phyloP scores from a whole-genome alignment of 2,888 invertebrate species.

The Alcis repandata region DNA sequence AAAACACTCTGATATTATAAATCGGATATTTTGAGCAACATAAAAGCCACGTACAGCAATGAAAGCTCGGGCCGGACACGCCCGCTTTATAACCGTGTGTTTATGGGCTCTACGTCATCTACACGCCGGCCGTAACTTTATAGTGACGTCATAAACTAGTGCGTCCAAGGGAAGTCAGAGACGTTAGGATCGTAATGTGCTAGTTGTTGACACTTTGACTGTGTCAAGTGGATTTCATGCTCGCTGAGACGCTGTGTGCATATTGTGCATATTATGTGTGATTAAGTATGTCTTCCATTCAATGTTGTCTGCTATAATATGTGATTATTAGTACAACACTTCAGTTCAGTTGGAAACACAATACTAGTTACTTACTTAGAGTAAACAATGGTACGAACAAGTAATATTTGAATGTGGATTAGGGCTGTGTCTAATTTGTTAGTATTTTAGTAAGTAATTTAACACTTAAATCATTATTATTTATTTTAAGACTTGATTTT shows the following conservation, averaged over 20 bases:
- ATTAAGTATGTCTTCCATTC: neutral
- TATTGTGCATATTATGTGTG: neutral
- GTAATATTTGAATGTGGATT: no score
- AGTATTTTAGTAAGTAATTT: no score
- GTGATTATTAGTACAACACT: no score
- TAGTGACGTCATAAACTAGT: conserved; percentile 59
- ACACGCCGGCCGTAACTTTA: conserved; percentile 59
- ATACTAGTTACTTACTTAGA: no score
- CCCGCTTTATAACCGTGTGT: conserved; percentile 58
- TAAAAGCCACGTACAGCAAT: conserved; percentile 46
- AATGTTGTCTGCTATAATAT: no score
- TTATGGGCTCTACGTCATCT: conserved; percentile 59
- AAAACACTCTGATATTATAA: conserved; percentile 37
- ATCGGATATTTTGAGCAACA: conserved; percentile 40
- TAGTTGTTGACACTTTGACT: conserved; percentile 42
- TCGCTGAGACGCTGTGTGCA: conserved; percentile 1
- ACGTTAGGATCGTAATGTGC: conserved; percentile 49
- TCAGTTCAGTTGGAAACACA: no score
- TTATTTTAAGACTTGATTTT: no score
- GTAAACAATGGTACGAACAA: no score
- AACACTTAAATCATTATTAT: no score
- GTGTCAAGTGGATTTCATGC: conserved; percentile 33
- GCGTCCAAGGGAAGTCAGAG: conserved; percentile 52
- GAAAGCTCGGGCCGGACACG: conserved; percentile 50
- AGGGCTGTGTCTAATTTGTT: no score